Conservation (phyloP, 2,113 vertebrate genomes). For the Catharus bicknelli region DNA sequence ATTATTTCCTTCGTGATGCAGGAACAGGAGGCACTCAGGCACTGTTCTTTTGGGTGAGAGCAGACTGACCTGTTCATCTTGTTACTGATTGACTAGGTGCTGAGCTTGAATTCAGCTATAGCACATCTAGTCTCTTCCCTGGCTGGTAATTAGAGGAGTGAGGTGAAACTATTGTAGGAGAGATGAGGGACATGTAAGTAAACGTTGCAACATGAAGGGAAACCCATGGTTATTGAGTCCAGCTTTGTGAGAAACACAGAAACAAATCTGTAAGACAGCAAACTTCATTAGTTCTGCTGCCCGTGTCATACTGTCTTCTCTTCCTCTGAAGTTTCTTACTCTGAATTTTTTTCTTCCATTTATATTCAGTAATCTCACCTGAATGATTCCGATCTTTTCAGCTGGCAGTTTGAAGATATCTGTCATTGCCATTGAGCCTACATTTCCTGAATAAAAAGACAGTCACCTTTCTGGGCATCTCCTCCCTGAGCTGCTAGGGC, state of each 20-base stretch:
- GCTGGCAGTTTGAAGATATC: background rate
- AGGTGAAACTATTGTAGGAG: background rate
- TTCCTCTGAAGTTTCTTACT: background rate
- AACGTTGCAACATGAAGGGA: background rate
- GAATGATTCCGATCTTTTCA: constrained; percentile 7
- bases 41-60: background rate
- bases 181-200: background rate
- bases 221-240: background rate
- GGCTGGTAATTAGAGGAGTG: background rate
- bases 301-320: background rate
- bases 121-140: background rate
- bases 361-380: constrained; percentile 19
- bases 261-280: background rate
- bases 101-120: background rate
- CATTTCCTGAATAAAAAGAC: background rate
- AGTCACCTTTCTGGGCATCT: background rate
- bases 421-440: background rate
- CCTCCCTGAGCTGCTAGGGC: background rate
- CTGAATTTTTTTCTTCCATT: background rate
- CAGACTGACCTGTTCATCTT: background rate
- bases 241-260: background rate
- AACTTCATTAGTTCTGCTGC: background rate
- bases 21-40: background rate
- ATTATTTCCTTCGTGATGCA: background rate
- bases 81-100: background rate